Conservation (phyloP, 2,888 invertebrate species). For the Andrena chrysosceles region DNA sequence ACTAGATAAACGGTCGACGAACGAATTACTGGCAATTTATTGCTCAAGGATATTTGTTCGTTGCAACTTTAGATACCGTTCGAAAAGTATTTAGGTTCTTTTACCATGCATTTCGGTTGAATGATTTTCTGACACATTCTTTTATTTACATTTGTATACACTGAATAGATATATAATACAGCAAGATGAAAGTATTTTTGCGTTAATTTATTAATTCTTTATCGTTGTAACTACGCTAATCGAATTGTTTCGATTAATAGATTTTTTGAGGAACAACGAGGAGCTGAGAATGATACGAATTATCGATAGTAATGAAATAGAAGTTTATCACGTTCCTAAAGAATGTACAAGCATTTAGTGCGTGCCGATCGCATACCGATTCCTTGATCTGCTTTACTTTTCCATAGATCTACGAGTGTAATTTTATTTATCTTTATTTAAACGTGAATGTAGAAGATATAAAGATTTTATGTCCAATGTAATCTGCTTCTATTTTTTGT, state of each 20-base stretch:
- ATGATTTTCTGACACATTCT: slow-evolving; percentile 27
- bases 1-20: slow-evolving; percentile 47
- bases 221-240: slow-evolving; percentile 3
- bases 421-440: slow-evolving; percentile 29
- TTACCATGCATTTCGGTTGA: slow-evolving; percentile 14
- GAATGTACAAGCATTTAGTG: slow-evolving; percentile 10
- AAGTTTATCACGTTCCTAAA: slow-evolving; percentile 10
- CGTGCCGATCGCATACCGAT: background rate
- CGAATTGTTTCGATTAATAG: background rate
- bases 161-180: slow-evolving; percentile 24
- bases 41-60: slow-evolving; percentile 45
- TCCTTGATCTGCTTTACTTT: background rate
- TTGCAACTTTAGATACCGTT: slow-evolving; percentile 29
- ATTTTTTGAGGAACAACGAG: background rate
- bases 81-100: slow-evolving; percentile 29
- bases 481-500: slow-evolving; percentile 22
- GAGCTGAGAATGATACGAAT: background rate
- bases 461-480: slow-evolving; percentile 8
- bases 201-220: slow-evolving; percentile 19
- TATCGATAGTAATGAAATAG: background rate
- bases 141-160: slow-evolving; percentile 37
- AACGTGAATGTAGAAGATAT: slow-evolving; percentile 1
- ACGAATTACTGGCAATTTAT: slow-evolving; percentile 34
- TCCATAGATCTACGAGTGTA: background rate
- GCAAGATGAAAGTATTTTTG: slow-evolving; percentile 17